Conservation (phyloP, 2,113 vertebrate genomes). For the Helogale parvula region DNA sequence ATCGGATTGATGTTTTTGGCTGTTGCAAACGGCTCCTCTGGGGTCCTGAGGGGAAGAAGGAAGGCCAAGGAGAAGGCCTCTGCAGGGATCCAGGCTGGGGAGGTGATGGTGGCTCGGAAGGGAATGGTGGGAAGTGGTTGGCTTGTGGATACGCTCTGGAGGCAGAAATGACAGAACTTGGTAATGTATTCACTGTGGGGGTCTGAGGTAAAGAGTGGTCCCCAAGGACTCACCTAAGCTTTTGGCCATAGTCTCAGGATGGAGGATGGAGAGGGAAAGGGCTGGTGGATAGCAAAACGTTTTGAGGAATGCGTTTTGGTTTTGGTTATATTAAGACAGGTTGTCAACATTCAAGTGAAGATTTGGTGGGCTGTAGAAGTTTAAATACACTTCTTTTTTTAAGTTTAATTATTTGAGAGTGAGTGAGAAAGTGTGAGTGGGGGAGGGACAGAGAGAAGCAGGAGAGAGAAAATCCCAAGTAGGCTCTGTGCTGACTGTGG, state of each 20-base stretch:
- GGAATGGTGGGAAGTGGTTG: neutral
- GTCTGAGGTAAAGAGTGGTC: neutral
- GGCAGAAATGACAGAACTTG: neutral
- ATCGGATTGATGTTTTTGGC: neutral
- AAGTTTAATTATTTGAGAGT: no score
- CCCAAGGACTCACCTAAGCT: neutral
- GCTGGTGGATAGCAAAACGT: neutral
- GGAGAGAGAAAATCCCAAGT: no score
- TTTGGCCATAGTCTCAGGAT: neutral
- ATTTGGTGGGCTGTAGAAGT: neutral
- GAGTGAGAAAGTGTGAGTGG: no score
- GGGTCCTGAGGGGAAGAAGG: neutral
- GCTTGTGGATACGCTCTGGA: neutral
- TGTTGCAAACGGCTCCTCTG: neutral
- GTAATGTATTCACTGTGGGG: neutral
- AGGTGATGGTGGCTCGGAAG: neutral
- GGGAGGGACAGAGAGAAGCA: no score
- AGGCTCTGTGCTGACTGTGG: no score
- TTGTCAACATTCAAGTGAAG: neutral
- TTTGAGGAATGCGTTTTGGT: neutral
- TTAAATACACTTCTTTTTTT: neutral
- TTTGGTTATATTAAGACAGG: neutral
- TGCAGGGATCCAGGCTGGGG: neutral
- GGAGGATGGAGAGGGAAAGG: neutral
- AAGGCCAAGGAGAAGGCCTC: neutral